These are phyloP conservation scores for Tenebrio molitor DNA, from an alignment of 1,140 invertebrate genomes.

Conservation along the genomic window DNA sequence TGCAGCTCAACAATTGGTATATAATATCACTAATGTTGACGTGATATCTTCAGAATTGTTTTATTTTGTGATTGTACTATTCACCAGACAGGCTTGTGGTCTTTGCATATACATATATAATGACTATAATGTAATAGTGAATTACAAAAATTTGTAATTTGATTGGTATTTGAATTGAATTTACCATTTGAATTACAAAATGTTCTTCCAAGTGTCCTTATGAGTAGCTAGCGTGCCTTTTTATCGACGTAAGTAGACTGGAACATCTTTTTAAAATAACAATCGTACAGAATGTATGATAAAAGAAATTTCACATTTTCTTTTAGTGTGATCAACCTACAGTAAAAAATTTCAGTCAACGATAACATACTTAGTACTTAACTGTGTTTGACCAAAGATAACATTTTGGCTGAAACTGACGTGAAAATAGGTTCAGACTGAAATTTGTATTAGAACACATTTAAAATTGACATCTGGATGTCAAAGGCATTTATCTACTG, in stretches of 20 bases:
- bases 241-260: not conserved
- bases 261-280: not conserved
- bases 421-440: conserved; percentile 13
- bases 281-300: too few relatives aligned
- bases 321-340: not conserved
- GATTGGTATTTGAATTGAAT: too few relatives aligned
- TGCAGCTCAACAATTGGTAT: not conserved
- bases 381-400: conserved; percentile 37
- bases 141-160: conserved; percentile 5
- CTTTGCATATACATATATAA: too few relatives aligned
- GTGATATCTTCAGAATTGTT: too few relatives aligned
- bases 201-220: not conserved
- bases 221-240: not conserved
- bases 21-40: too few relatives aligned
- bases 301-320: too few relatives aligned
- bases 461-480: conserved; percentile 18
- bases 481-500: conserved; percentile 26
- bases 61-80: too few relatives aligned
- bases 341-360: not conserved
- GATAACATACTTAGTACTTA: conserved; percentile 14
- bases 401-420: conserved; percentile 42
- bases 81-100: too few relatives aligned
- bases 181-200: not conserved
- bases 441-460: conserved; percentile 10
- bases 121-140: too few relatives aligned